These are phyloP conservation scores for Candoia aspera DNA, from an alignment of 2,113 vertebrate genomes.

Conservation along the genomic window DNA sequence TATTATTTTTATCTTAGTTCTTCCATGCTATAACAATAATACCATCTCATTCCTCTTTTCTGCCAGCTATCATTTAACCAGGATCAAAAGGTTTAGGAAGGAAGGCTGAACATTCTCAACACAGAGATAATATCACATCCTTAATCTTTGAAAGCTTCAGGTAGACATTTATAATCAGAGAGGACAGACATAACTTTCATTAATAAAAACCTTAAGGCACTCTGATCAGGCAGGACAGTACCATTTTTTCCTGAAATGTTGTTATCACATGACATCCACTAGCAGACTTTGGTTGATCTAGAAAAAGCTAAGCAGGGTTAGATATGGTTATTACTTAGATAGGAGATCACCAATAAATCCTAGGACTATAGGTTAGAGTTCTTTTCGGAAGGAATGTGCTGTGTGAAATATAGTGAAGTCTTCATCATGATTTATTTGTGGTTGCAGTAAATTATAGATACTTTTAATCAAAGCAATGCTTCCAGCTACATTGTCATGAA, in stretches of 20 bases:
- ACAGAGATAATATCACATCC: neutral
- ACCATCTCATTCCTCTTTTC: neutral
- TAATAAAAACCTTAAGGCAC: neutral
- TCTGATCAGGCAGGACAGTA: neutral
- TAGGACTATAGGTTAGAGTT: neutral
- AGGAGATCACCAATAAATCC: neutral
- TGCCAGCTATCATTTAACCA: neutral
- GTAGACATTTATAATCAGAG: neutral
- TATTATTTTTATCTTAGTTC: neutral
- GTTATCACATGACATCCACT: neutral
- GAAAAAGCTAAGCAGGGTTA: neutral
- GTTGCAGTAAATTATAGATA: neutral
- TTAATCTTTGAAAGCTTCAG: neutral
- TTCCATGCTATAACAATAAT: neutral
- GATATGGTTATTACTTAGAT: neutral
- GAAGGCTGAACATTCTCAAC: neutral
- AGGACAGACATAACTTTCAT: neutral
- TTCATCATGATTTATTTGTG: neutral
- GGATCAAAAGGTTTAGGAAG: neutral
- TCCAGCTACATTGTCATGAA: neutral
- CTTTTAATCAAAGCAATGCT: neutral
- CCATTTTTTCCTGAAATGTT: neutral
- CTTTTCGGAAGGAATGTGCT: neutral
- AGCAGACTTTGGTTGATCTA: neutral
- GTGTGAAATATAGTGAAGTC: neutral